Evolutionary conservation across 2,797 vertebrate species (phyloP), one percentile per base, ranked within the genome.

Genomic region (Oryzias dopingdopingensis): DNA sequence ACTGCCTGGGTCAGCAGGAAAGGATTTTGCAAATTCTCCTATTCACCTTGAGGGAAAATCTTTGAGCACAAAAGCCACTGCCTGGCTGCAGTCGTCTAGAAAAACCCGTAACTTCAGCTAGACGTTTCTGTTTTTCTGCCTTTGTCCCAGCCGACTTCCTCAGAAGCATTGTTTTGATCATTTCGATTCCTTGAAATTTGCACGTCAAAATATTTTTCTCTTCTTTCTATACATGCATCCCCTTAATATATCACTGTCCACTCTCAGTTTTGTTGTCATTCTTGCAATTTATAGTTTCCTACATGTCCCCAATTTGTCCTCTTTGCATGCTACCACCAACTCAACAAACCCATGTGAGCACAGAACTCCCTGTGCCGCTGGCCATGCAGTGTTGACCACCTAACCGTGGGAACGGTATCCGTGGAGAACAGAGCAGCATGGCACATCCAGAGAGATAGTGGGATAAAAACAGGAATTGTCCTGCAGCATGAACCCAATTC

Each of bases 351-450:
- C 61, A 65, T 74, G 75, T 88, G 42, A 80, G 46, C 41, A 32
- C 66, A 73, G 59, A 62, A 55, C 59, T 7, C 32, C 61, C 59
- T 79, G 76, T 67, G 72, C 62, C 23, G 18, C 41, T 17, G 53
- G 18, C 61, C 22, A 16, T 66, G 52, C 63, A 69, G 52, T 14
- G 82, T 77, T 67, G 61, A 62, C 44, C 48, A 45, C 23, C 12
- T 5, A 49, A 82, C 65, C 82, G 87, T 89, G 89, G 87, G 89
- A 90, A 91, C 75, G 17, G 62, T 61, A 20, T 63, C 52, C 3
- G 37, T 5, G 37, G 59, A 75, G 66, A 77, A 61, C 51, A 46
- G 59, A 8, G 23, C 70, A 83, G 81, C 86, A 86, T 82, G 56
- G 63, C 43, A 57, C 56, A 62, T 75, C 69, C 62, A 58, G 58